phyloP scores from a whole-genome alignment of 2,113 vertebrate genomes.

The Fulmarus glacialis region DNA sequence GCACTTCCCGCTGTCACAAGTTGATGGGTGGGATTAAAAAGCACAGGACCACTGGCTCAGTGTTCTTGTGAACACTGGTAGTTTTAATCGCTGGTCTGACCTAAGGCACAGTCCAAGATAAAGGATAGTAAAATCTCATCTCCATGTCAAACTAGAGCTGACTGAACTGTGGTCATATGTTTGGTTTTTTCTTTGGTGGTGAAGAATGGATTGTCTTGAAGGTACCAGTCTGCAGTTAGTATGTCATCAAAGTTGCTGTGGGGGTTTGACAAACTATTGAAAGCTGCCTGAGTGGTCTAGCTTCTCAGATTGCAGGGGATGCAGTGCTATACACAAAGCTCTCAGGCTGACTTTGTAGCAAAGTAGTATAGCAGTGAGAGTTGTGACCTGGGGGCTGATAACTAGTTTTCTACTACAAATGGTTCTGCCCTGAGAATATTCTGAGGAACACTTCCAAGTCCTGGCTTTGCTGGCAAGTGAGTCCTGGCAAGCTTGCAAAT shows the following conservation, averaged over 20 bases:
- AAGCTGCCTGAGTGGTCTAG: not conserved
- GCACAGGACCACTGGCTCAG: not conserved
- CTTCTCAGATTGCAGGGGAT: not conserved
- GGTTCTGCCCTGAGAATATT: not conserved
- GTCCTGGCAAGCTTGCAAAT: no score
- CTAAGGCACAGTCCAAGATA: not conserved
- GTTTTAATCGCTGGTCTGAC: not conserved
- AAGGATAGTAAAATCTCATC: not conserved
- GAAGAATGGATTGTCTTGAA: not conserved
- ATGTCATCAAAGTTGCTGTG: not conserved
- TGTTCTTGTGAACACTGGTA: not conserved
- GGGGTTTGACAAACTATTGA: not conserved
- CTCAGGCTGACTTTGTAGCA: not conserved
- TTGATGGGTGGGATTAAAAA: not conserved
- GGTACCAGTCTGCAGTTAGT: not conserved
- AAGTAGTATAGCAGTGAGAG: not conserved
- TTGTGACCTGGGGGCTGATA: not conserved
- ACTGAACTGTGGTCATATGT: not conserved
- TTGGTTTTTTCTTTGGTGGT: not conserved
- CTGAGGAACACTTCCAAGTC: not conserved
- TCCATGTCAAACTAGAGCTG: not conserved
- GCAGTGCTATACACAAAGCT: not conserved
- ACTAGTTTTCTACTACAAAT: not conserved
- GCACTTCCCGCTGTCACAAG: accelerated
- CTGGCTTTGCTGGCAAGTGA: not conserved